Evolutionary conservation across 2,797 vertebrate genomes (phyloP), one percentile per base, ranked within the genome.

Genomic region (Siniperca undulata): DNA sequence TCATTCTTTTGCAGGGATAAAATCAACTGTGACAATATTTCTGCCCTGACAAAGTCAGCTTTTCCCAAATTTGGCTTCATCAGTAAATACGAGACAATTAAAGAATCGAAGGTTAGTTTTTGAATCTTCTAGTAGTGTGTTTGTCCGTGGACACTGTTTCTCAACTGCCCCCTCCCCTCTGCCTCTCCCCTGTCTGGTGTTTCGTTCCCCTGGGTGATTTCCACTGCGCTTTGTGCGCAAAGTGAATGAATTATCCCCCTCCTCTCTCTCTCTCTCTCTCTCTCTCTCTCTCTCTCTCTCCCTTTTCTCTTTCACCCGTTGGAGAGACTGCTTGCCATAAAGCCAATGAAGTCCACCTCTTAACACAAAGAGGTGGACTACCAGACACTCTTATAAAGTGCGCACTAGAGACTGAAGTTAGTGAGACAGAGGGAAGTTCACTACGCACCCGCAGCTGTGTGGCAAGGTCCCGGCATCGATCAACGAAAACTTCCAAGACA

Each of bases 331-430:
- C 78, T 88, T 96, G 96, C 96, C 95, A 97, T 91, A 88, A 91
- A 94, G 92, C 91, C 93, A 97, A 97, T 98, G 96, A 97, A 97
- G 97, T 97, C 96, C 97, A 94, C 92, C 84, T 90, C 94, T 94
- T 94, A 89, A 95, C 92, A 93, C 92, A 94, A 94, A 94, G 94
- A 94, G 91, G 86, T 93, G 90, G 90, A 89, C 90, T 85, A 77
- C 40, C 76, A 90, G 86, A 88, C 91, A 89, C 88, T 91, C 85
- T 92, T 86, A 88, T 86, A 90, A 92, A 93, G 91, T 89, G 92
- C 82, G 84, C 87, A 80, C 88, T 83, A 69, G 72, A 92, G 83
- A 86, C 88, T 87, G 65, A 86, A 89, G 83, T 90, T 89, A 83
- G 81, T 77, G 84, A 89, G 70, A 86, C 78, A 46, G 83, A 44